Base-by-base conservation (phyloP, 2,797 vertebrate genomes). In the Saxicola maurus region DNA sequence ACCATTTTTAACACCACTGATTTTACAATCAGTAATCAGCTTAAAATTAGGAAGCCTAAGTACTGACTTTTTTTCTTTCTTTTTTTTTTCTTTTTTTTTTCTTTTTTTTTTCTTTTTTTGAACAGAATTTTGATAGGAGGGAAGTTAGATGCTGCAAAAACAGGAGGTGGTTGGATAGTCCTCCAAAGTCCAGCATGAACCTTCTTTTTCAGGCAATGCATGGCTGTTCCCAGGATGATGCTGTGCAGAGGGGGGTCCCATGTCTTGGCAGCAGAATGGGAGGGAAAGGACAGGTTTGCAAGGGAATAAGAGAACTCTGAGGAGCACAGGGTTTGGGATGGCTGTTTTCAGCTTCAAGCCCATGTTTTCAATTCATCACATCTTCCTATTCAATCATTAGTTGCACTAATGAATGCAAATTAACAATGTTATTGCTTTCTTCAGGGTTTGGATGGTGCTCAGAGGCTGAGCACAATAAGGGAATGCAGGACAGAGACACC, bases 1-100 rank as follows among this genome's bases (percentile, higher is more conserved):
- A 76, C 23, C 11, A 31, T 8, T 89, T 89, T 92, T 86, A 49
- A 86, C 65, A 67, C 1, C 3, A 56, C 86, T 74, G 72, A 45
- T 74, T 94, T 68, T 65, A 51, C 46, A 40, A 90, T 60, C 10
- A 13, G 25, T 35, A 65, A 79, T 76, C 60, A 66, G 30, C 20
- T 85, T 71, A 74, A 90, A 86, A 87, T 49, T 28, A 38, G 38
- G 25, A 89, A 71, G 45, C 13, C 5, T 57, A 24, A 68, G 56
- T 6, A 87, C 2, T 31, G 30, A n/a, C 31, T 55, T 19, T 25
- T 2, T 62, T n/a, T 17, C 24, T 8, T 43, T 24, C 6, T 6
- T 12, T 35, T 35, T 35, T 30, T 2, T 57, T 33, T 27, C 10
- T 35, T 35, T 35, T 30, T 2, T 57, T 33, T 27, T 10, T 48